These are phyloP conservation scores for Eubucco bourcierii DNA, from an alignment of 2,113 vertebrate genomes.

Conservation along the genomic window DNA sequence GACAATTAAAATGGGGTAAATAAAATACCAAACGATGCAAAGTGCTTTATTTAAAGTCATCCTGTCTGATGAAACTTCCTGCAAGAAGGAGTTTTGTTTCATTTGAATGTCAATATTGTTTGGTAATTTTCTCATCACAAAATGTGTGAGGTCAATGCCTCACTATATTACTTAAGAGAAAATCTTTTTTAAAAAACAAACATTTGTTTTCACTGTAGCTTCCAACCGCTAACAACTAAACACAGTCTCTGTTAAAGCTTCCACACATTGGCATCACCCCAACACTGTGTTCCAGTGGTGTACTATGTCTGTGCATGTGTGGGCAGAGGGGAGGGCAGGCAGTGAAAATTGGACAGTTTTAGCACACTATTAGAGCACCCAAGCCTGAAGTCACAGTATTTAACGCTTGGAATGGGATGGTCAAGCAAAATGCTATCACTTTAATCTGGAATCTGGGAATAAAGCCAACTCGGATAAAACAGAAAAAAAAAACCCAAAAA, in stretches of 20 bases:
- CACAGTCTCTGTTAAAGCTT: not conserved
- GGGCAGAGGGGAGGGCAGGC: conserved; percentile 36
- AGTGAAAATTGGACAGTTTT: conserved; percentile 68
- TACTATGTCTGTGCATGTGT: not conserved
- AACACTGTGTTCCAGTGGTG: conserved; percentile 28
- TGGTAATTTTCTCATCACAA: not conserved
- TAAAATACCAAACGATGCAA: not conserved
- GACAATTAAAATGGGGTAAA: not conserved
- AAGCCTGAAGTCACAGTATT: conserved; percentile 76
- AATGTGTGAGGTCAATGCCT: not conserved
- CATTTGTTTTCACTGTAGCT: not conserved
- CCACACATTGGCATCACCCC: conserved; percentile 18
- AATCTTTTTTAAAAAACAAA: not conserved
- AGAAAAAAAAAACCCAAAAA: not conserved
- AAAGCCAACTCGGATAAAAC: conserved; percentile 70
- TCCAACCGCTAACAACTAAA: not conserved
- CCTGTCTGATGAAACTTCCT: not conserved
- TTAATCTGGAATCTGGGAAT: conserved; percentile 77
- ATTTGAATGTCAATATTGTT: not conserved
- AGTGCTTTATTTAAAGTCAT: not conserved
- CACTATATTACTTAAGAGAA: not conserved
- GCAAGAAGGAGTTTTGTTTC: not conserved
- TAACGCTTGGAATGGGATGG: conserved; percentile 73
- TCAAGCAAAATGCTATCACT: conserved; percentile 75
- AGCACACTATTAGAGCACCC: conserved; percentile 69